A percentile compares a stretch with the other conserved stretches of the same genome.
Conservation (phyloP, 2,797 vertebrate species). For the Lepidocolaptes lacrymiger region DNA sequence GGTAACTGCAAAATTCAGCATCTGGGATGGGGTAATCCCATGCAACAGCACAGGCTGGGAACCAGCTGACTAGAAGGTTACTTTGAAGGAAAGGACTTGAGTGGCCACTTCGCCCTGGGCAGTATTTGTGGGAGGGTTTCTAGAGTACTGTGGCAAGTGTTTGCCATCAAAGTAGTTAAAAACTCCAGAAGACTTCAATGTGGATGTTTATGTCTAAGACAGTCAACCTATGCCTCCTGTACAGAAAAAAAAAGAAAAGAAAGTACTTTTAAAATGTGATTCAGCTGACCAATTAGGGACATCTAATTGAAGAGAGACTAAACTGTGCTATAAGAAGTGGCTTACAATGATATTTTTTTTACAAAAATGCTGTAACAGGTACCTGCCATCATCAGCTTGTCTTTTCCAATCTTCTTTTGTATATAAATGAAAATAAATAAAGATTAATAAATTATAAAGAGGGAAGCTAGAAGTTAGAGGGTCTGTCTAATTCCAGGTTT, state of each 20-base stretch:
- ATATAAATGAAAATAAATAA: constrained; percentile 35
- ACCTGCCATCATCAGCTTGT: neutral
- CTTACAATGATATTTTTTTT: neutral
- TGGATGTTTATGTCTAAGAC: neutral
- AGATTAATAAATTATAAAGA: neutral
- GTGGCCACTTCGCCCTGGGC: neutral
- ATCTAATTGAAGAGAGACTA: neutral
- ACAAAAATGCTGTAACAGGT: neutral
- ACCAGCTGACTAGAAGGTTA: neutral
- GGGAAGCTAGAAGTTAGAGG: neutral
- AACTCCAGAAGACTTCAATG: neutral
- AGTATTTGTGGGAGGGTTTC: neutral
- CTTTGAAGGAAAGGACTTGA: neutral
- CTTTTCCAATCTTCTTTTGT: neutral
- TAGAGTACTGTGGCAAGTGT: neutral
- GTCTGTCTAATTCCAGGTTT: constrained; percentile 44
- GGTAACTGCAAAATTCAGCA: neutral
- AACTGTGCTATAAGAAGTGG: neutral
- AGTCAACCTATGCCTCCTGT: neutral
- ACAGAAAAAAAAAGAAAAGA: neutral
- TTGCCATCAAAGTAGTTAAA: neutral
- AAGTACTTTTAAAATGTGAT: neutral
- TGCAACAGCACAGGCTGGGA: neutral
- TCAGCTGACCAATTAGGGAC: neutral
- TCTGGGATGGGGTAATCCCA: neutral